A percentile compares a stretch with the other conserved stretches of the same genome.
phyloP scores from a whole-genome alignment of 1,140 invertebrate species.

The Maconellicoccus hirsutus region DNA sequence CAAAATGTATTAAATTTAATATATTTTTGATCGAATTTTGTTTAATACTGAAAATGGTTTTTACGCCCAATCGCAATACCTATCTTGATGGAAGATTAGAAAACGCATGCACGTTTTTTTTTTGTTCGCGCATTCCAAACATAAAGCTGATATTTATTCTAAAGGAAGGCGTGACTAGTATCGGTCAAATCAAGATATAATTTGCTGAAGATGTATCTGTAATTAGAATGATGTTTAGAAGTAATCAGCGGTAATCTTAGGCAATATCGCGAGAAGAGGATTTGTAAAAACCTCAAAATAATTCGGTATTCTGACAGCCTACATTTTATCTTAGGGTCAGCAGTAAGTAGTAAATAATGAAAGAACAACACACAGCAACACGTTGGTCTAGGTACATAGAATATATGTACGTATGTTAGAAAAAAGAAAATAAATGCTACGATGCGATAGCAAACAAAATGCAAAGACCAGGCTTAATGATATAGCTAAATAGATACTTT shows the following conservation, averaged over 20 bases:
- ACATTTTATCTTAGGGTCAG: not conserved
- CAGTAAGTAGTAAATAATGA: not conserved
- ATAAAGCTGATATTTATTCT: conserved; percentile 1
- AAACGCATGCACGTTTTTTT: not conserved
- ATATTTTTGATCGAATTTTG: not conserved
- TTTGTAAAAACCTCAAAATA: not conserved
- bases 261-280: not conserved
- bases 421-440: not conserved
- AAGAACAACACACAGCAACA: too few species aligned
- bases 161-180: not conserved
- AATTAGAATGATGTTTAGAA: conserved; percentile 12
- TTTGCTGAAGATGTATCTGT: conserved; percentile 13
- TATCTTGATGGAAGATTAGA: not conserved
- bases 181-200: conserved; percentile 16
- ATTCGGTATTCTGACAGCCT: not conserved
- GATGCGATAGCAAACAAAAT: not conserved
- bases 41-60: not conserved
- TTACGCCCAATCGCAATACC: not conserved
- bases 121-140: not conserved
- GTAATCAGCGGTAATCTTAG: conserved; percentile 18
- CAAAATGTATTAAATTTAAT: not conserved
- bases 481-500: not conserved
- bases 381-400: too few species aligned
- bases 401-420: too few species aligned
- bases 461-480: not conserved